These are phyloP conservation scores for Synergus japonicus DNA, from an alignment of 2,888 invertebrate genomes.

Conservation along the genomic window DNA sequence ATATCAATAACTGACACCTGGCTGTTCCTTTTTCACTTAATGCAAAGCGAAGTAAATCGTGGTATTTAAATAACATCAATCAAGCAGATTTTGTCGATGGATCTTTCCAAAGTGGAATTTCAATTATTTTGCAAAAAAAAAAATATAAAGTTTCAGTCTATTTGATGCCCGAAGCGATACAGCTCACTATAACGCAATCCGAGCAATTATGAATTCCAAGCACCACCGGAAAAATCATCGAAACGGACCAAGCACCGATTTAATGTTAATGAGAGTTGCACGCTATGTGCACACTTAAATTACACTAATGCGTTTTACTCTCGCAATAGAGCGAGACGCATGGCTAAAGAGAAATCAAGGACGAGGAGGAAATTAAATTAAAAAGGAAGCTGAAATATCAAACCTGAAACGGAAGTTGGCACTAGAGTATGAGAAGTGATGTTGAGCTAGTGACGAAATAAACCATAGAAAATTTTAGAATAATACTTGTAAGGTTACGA, in stretches of 20 bases:
- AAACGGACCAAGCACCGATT: neutral
- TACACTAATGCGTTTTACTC: neutral
- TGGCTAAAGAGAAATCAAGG: neutral
- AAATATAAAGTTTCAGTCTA: neutral
- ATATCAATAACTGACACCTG: neutral
- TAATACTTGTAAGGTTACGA: neutral
- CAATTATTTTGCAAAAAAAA: neutral
- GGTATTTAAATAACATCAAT: neutral
- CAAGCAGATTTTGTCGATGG: neutral
- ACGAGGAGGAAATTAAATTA: neutral
- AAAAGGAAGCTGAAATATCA: neutral
- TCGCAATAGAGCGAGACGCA: neutral
- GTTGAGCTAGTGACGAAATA: neutral
- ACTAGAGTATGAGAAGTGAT: neutral
- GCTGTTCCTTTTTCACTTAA: neutral
- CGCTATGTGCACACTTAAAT: neutral
- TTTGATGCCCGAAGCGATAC: neutral
- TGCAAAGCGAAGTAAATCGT: slow-evolving; percentile 5
- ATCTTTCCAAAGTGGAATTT: neutral
- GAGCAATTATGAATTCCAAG: neutral
- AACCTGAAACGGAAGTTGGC: neutral
- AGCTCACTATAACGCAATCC: neutral
- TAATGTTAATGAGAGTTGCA: neutral
- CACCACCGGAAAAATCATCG: neutral
- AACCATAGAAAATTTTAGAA: neutral